Evolutionary conservation across 2,797 vertebrate genomes (phyloP), one percentile per base, ranked within the genome.

Genomic region (Mico argentatus): DNA sequence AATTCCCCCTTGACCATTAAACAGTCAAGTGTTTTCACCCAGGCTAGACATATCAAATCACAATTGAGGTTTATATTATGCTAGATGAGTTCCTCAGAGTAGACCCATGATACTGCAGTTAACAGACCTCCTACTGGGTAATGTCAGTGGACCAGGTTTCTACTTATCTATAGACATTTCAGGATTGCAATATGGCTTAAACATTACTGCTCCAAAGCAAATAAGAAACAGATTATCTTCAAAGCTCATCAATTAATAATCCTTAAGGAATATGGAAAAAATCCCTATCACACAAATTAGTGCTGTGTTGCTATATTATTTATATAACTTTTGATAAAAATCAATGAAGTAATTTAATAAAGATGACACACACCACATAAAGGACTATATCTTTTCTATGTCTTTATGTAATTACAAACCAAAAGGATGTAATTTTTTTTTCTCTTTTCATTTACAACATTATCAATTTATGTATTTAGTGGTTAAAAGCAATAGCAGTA

Each of bases 191-290:
- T 80, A 64, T 61, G 75, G 14, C 44, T 95, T 36, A 91, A 75
- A 72, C 46, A 80, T 57, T 24, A 89, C 19, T 76, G 24, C 14
- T n/a, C 67, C 50, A 94, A 90, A 83, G 64, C n/a, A 93, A 88
- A 76, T 82, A 39, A 81, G 57, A 4, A 92, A 76, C 2, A 83
- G 27, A 55, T 75, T 26, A 41, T 70, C 79, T 96, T 73, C 17
- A 81, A 91, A 83, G 46, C 8, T 92, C 50, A 82, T 44, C 70
- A 94, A 89, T 91, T 85, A 96, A 72, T 61, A 90, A 90, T 83
- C 24, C 22, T 57, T 81, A 89, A 46, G 59, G 7, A 36, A n/a
- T 7, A 94, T 26, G 46, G 26, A 6, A 55, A 92, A 67, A 88
- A 81, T 19, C 61, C 5, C 11, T 82, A 50, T 44, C 20, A 14